A percentile compares a stretch with the other conserved stretches of the same genome.
Evolutionary conservation across 1,140 invertebrate genomes (phyloP).

Genomic region (Helicorthomorpha holstii): DNA sequence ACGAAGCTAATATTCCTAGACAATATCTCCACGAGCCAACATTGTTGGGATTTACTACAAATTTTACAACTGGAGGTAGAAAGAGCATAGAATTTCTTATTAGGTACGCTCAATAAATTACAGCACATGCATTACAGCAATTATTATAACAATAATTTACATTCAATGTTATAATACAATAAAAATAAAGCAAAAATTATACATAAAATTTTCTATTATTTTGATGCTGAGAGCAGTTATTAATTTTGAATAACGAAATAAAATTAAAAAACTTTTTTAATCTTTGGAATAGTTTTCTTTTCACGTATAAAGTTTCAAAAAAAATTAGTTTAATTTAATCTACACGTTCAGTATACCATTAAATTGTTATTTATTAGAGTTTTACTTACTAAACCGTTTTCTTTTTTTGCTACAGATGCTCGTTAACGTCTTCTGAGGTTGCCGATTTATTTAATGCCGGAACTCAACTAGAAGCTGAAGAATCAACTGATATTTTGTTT

Average conservation of each 20-base stretch:
- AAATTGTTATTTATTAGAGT: neutral
- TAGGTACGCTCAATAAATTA: conserved; percentile 14
- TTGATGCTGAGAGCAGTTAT: no score
- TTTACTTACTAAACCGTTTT: neutral
- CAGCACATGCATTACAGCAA: neutral
- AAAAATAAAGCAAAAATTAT: neutral
- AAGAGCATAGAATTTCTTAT: conserved; percentile 26
- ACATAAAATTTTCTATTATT: no score
- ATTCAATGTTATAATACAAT: neutral
- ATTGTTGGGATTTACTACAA: conserved; percentile 22
- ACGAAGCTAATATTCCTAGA: conserved; percentile 25
- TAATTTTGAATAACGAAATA: no score
- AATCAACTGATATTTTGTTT: conserved; percentile 21
- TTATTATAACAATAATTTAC: neutral
- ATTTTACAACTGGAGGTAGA: conserved; percentile 20
- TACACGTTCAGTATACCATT: neutral
- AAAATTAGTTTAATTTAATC: no score
- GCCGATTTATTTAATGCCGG: conserved; percentile 18
- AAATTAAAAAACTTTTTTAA: no score
- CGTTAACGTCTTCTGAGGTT: conserved; percentile 17
- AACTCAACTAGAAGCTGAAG: conserved; percentile 23
- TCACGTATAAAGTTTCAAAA: no score
- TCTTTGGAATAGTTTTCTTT: no score
- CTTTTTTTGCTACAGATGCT: neutral
- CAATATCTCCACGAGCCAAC: conserved; percentile 16